Evolutionary conservation across 2,888 invertebrate species (phyloP).

Genomic region (Eurytoma adleriae): DNA sequence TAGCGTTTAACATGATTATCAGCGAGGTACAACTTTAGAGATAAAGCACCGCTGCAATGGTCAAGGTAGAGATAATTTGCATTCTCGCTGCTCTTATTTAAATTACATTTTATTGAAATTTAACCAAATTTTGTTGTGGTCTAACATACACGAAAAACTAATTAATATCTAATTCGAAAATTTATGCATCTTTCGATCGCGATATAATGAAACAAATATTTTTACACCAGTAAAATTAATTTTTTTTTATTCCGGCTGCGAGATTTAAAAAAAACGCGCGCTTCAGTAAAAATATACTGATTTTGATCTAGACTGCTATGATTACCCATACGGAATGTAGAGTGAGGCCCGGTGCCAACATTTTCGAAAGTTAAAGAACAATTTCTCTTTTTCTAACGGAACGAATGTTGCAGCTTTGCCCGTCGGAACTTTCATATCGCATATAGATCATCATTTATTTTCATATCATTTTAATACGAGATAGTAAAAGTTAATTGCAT

Average conservation of each 20-base stretch:
- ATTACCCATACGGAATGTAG: neutral
- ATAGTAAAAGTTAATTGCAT: no score
- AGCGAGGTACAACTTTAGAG: neutral
- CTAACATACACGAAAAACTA: no score
- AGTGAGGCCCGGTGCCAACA: neutral
- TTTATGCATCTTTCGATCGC: no score
- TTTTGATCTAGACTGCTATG: neutral
- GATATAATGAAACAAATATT: no score
- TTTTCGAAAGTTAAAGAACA: slow-evolving; percentile 2
- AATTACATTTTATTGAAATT: neutral
- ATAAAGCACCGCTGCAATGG: neutral
- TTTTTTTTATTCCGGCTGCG: neutral
- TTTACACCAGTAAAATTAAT: no score
- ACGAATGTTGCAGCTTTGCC: neutral
- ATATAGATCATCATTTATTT: no score
- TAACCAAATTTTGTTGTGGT: no score
- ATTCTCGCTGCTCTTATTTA: neutral
- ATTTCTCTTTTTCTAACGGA: slow-evolving; percentile 6
- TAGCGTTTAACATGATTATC: neutral
- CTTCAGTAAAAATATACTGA: neutral
- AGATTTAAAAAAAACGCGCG: neutral
- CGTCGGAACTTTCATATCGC: no score
- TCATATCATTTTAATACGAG: no score
- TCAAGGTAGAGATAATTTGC: neutral
- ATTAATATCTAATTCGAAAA: no score